Base-by-base conservation (phyloP, 2,113 vertebrate species). In the Excalfactoria chinensis region DNA sequence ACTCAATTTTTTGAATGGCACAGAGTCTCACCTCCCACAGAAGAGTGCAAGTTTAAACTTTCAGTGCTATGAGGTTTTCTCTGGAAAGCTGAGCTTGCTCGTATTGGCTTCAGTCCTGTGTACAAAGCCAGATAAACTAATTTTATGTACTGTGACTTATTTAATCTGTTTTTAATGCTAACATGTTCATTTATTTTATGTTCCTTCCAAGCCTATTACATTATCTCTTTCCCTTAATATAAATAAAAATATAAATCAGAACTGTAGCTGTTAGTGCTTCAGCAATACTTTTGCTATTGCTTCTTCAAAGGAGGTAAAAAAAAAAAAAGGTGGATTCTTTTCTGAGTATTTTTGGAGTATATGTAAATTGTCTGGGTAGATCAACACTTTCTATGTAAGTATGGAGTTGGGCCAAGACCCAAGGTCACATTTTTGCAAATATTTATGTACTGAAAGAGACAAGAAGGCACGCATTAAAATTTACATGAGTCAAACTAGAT, bases 81-180 rank as follows among this genome's bases (percentile, higher is more conserved):
- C 41, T 40, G 59, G 63, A 75, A 94, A 83, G 87, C 53, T 16
- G 44, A 85, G 60, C 73, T 85, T 18, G 58, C 40, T 62, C 35
- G 35, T 76, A 60, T 79, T 26, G 41, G 51, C 92, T 84, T 81
- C 40, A 89, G 30, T 30, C 56, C 55, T 75, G 40, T 28, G 35
- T 43, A 79, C 55, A 93, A 71, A 88, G 18, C 58, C 53, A 93
- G 77, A 67, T 67, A 86, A 73, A 90, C 69, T 85, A 96, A 92
- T 95, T 95, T 92, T 93, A 95, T 94, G 84, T 90, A 84, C 93
- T 95, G 84, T 95, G 90, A 90, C 88, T 93, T 95, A 92, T 92
- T 96, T 93, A 92, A 97, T 94, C 72, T 73, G 16, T 72, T 94
- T 53, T 86, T 90, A 90, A 92, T 79, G 55, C 58, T 96, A 94